These are phyloP conservation scores for Helogale parvula DNA, from an alignment of 2,113 vertebrate species.

Conservation along the genomic window DNA sequence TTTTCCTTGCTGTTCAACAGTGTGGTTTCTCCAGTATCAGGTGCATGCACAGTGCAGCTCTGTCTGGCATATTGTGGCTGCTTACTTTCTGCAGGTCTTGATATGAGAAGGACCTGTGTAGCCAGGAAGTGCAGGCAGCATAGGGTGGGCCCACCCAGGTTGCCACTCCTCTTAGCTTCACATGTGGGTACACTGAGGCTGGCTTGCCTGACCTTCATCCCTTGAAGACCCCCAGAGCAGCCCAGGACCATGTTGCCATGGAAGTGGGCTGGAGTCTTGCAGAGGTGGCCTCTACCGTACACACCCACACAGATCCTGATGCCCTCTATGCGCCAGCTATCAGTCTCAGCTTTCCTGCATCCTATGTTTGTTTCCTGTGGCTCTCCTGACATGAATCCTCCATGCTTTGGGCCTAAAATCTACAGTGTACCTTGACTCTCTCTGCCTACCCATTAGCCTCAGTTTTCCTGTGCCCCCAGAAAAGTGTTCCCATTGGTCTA, in stretches of 20 bases:
- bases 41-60: fast-evolving
- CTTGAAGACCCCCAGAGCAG: not conserved
- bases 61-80: not conserved
- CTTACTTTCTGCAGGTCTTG: not conserved
- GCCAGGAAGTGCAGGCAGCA: not conserved
- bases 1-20: not conserved
- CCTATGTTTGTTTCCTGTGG: not conserved
- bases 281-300: not conserved
- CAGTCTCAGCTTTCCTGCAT: not conserved
- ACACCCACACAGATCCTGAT: not conserved
- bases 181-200: fast-evolving
- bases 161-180: no score
- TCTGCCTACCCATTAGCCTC: not conserved
- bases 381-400: no score
- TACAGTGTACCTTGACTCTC: not conserved
- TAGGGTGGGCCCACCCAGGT: fast-evolving
- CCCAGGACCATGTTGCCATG: not conserved
- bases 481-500: not conserved
- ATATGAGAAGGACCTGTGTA: fast-evolving
- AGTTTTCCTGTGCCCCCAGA: not conserved
- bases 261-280: not conserved
- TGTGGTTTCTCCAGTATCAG: not conserved
- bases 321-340: not conserved
- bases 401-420: not conserved
- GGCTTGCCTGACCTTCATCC: no score